A percentile compares a stretch with the other conserved stretches of the same genome.
Evolutionary conservation across 1,140 invertebrate species (phyloP).

Genomic region (Lasioglossum albipes): DNA sequence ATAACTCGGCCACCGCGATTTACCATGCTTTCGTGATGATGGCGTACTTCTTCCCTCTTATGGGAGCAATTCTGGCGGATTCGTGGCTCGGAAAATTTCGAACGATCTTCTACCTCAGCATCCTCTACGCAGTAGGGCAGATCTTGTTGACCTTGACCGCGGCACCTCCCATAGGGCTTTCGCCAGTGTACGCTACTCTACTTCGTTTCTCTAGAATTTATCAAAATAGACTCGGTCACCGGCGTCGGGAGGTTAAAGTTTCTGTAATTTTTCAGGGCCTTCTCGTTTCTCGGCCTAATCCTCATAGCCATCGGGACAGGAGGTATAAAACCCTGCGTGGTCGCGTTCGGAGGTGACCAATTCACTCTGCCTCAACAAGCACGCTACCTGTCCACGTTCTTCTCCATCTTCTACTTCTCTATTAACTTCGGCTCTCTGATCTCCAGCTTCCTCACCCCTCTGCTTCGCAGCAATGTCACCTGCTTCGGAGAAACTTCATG

Average conservation of each 20-base stretch:
- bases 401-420: conserved; percentile 96
- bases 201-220: neutral
- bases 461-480: conserved; percentile 89
- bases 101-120: conserved; percentile 93
- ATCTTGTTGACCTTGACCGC: conserved; percentile 87
- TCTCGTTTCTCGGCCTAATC: conserved; percentile 89
- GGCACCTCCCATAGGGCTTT: conserved; percentile 82
- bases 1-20: conserved; percentile 87
- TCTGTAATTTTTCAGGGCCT: conserved; percentile 78
- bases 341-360: conserved; percentile 98
- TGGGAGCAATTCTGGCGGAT: conserved; percentile 94
- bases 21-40: conserved; percentile 92
- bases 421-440: conserved; percentile 96
- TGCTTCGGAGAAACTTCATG: conserved; percentile 92
- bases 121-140: conserved; percentile 93
- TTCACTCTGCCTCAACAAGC: conserved; percentile 90
- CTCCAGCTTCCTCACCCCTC: conserved; percentile 93
- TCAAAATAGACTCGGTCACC: no score
- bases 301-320: conserved; percentile 95
- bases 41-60: conserved; percentile 92
- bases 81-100: conserved; percentile 92
- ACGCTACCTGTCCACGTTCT: conserved; percentile 89
- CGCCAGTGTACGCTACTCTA: conserved; percentile 80
- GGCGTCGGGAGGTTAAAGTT: neutral
- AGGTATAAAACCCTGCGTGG: conserved; percentile 98